A percentile compares a stretch with the other conserved stretches of the same genome.
These are phyloP conservation scores for Procapra przewalskii DNA, from an alignment of 2,113 vertebrate species.

Conservation along the genomic window DNA sequence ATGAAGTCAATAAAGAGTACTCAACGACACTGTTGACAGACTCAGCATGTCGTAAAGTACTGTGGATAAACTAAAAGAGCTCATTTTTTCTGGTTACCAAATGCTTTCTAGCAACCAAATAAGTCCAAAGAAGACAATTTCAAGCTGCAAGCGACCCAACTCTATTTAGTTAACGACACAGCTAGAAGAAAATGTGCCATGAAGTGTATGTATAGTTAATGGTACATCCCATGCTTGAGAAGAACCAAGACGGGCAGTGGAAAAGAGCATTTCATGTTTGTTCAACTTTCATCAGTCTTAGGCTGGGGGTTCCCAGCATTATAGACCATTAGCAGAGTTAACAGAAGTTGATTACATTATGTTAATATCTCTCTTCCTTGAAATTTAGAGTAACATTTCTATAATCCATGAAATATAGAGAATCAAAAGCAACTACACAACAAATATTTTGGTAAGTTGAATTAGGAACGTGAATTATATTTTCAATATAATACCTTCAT, in stretches of 20 bases:
- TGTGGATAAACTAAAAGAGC: constrained; percentile 65
- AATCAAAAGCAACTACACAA: background rate
- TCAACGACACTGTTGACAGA: constrained; percentile 54
- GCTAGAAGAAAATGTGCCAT: background rate
- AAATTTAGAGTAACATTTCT: background rate
- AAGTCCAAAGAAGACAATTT: constrained; percentile 60
- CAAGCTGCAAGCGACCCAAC: constrained; percentile 37
- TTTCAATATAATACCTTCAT: background rate
- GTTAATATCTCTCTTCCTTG: background rate
- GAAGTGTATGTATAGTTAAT: background rate
- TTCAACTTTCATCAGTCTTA: background rate
- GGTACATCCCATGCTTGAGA: background rate
- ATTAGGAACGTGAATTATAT: background rate
- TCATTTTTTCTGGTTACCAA: constrained; percentile 64
- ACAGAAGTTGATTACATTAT: background rate
- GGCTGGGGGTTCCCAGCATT: background rate
- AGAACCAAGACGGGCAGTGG: background rate
- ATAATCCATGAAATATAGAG: background rate
- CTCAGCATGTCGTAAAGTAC: constrained; percentile 47
- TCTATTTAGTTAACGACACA: constrained; percentile 30
- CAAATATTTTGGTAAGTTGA: background rate
- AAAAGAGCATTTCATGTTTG: background rate
- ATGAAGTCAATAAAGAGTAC: constrained; percentile 63
- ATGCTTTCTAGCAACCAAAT: constrained; percentile 63
- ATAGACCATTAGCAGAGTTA: background rate